phyloP scores from a whole-genome alignment of 2,113 vertebrate genomes.

The Piaya cayana region DNA sequence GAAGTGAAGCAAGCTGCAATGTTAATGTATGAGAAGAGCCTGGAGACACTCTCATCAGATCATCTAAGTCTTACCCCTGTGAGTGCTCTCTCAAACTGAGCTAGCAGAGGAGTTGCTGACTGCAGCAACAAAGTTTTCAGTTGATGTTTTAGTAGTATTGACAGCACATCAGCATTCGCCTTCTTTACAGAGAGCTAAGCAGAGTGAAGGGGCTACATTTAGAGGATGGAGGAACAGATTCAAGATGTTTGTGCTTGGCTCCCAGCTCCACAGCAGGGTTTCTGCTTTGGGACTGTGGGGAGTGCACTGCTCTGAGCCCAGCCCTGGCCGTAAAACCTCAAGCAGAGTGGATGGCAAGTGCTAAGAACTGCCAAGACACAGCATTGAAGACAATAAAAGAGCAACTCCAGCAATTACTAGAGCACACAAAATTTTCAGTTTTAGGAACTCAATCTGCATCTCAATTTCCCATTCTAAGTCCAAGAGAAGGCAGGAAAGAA shows the following conservation, averaged over 20 bases:
- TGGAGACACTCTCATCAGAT: conserved; percentile 6
- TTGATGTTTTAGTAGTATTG: background rate
- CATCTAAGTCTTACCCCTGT: conserved; percentile 8
- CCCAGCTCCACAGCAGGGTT: background rate
- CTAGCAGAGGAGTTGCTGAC: conserved; percentile 5
- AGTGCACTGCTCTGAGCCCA: background rate
- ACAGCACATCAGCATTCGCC: background rate
- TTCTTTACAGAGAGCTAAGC: background rate
- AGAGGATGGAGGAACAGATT: background rate
- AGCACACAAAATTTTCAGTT: background rate
- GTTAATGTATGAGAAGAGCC: conserved; percentile 41
- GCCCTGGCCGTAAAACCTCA: background rate
- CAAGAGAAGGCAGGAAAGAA: background rate
- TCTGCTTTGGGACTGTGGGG: background rate
- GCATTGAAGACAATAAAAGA: background rate
- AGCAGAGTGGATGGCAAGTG: background rate
- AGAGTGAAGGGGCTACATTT: background rate
- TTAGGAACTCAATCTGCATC: background rate
- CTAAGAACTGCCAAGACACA: background rate
- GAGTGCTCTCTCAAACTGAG: background rate
- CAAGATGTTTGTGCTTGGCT: background rate
- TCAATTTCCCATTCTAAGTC: background rate
- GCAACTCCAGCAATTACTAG: background rate
- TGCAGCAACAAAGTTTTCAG: conserved; percentile 25
- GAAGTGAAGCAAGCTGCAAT: conserved; percentile 22